A percentile compares a stretch with the other conserved stretches of the same genome.
Conservation (phyloP, 2,113 vertebrate genomes). For the Balaeniceps rex region DNA sequence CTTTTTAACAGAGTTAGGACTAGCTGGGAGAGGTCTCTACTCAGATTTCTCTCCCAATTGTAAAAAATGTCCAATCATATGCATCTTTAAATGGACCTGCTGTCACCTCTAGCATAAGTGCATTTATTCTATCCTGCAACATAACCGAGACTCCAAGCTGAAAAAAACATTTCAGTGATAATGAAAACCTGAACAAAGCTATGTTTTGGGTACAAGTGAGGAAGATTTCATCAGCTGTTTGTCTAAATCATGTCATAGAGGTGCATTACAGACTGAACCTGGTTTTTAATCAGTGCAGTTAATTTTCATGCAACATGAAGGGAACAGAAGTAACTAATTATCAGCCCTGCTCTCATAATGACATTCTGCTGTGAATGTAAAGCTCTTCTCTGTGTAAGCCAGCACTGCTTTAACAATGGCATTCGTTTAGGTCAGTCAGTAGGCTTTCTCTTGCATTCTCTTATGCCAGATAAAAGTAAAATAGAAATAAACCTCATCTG, state of each 20-base stretch:
- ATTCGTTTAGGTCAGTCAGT: neutral
- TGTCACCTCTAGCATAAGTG: neutral
- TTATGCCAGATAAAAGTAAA: neutral
- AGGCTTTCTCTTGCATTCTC: neutral
- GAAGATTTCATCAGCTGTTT: neutral
- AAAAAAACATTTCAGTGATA: neutral
- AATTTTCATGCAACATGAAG: neutral
- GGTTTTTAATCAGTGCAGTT: neutral
- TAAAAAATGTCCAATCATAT: neutral
- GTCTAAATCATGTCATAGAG: neutral
- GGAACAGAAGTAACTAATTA: neutral
- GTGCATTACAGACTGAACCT: neutral
- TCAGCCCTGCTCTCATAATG: neutral
- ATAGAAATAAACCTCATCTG: neutral
- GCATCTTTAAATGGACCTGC: conserved; percentile 12
- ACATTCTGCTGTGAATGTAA: neutral
- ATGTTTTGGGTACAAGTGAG: neutral
- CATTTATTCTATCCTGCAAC: neutral
- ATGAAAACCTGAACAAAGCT: neutral
- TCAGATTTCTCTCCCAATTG: conserved; percentile 7
- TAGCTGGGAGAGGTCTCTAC: neutral
- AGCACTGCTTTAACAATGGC: neutral
- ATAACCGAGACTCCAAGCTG: neutral
- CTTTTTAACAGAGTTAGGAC: conserved; percentile 28
- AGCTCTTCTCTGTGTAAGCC: neutral